Evolutionary conservation across 2,888 invertebrate genomes (phyloP).

Genomic region (Perizoma affinitatum): DNA sequence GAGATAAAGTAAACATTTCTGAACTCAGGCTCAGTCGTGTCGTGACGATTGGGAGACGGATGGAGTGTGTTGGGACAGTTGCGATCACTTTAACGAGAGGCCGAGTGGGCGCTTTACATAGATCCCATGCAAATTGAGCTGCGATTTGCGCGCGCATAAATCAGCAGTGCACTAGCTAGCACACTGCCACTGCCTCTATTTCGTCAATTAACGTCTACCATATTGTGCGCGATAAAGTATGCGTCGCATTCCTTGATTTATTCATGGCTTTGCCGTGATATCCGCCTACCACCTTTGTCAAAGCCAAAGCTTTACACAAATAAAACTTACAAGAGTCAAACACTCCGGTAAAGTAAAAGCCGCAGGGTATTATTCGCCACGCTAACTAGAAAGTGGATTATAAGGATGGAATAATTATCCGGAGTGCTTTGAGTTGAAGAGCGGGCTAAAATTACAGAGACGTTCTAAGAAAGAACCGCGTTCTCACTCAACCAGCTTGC

Average conservation of each 20-base stretch:
- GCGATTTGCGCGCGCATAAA: slow-evolving; percentile 68
- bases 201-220: slow-evolving; percentile 71
- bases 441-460: slow-evolving; percentile 60
- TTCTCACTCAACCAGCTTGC: slow-evolving; percentile 43
- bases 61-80: slow-evolving; percentile 51
- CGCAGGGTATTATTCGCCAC: slow-evolving; percentile 34
- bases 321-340: slow-evolving; percentile 21
- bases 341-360: slow-evolving; percentile 18
- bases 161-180: slow-evolving; percentile 50
- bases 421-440: slow-evolving; percentile 49
- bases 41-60: slow-evolving; percentile 61
- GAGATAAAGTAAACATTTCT: slow-evolving; percentile 52
- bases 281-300: slow-evolving; percentile 5
- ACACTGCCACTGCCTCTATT: slow-evolving; percentile 55
- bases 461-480: slow-evolving; percentile 51
- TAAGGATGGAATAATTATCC: slow-evolving; percentile 59
- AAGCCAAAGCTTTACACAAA: slow-evolving; percentile 20
- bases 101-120: slow-evolving; percentile 70
- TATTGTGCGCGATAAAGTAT: slow-evolving; percentile 58
- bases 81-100: slow-evolving; percentile 65
- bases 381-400: slow-evolving; percentile 68
- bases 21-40: slow-evolving; percentile 57
- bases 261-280: slow-evolving; percentile 35
- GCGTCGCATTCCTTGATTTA: slow-evolving; percentile 51
- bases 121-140: slow-evolving; percentile 75